Conservation (phyloP, 2,888 invertebrate species). For the Notodromas monacha region DNA sequence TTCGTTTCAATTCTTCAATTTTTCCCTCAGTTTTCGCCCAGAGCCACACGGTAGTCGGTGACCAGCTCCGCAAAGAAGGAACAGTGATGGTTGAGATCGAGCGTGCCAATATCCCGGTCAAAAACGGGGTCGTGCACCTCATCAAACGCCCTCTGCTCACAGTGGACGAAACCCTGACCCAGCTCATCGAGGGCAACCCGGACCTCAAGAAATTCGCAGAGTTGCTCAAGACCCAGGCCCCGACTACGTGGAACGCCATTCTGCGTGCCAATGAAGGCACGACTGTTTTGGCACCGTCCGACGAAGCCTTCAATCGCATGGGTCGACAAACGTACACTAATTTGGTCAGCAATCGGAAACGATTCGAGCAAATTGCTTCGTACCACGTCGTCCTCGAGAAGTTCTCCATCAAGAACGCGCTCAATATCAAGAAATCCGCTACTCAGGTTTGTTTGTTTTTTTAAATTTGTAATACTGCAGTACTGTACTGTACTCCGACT, state of each 20-base stretch:
- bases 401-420: not conserved
- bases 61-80: slow-evolving; percentile 30
- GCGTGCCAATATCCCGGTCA: slow-evolving; percentile 58
- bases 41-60: slow-evolving; percentile 29
- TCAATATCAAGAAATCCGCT: no score
- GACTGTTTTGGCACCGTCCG: slow-evolving; percentile 62
- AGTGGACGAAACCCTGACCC: slow-evolving; percentile 50
- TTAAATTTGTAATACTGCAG: no score
- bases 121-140: slow-evolving; percentile 67
- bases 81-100: slow-evolving; percentile 60
- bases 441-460: no score
- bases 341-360: not conserved
- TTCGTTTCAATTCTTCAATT: no score
- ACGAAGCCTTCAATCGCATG: slow-evolving; percentile 44
- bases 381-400: not conserved
- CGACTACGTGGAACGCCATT: slow-evolving; percentile 29
- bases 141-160: slow-evolving; percentile 69
- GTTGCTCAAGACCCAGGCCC: slow-evolving; percentile 35
- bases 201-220: slow-evolving; percentile 40
- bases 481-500: no score
- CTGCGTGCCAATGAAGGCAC: slow-evolving; percentile 17
- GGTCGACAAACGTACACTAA: slow-evolving; percentile 15
- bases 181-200: slow-evolving; percentile 28
- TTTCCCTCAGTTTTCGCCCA: slow-evolving; percentile 37
- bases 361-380: not conserved